Conservation (phyloP, 2,888 invertebrate genomes). For the Archips xylosteana region DNA sequence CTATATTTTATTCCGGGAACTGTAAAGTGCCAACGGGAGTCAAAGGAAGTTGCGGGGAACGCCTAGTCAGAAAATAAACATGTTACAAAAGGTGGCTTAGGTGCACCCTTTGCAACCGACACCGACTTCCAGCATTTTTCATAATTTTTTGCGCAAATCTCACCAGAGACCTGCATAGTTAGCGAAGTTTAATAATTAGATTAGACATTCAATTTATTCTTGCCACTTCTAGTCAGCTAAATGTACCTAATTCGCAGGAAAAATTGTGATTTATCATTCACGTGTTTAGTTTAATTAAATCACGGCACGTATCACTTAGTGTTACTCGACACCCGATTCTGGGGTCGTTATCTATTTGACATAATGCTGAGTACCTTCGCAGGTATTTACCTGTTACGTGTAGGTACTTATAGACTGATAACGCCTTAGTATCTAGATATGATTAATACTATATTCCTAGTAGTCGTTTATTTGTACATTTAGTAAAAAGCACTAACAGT, state of each 20-base stretch:
- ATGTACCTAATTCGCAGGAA: neutral
- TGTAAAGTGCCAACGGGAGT: too few relatives aligned
- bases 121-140: too few relatives aligned
- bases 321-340: slow-evolving; percentile 25
- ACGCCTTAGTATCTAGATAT: neutral
- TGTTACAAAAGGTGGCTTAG: too few relatives aligned
- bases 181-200: neutral
- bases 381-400: neutral
- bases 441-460: neutral
- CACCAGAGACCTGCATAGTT: neutral
- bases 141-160: neutral
- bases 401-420: neutral
- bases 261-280: slow-evolving; percentile 20
- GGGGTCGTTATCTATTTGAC: slow-evolving; percentile 37
- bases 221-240: slow-evolving; percentile 14
- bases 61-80: too few relatives aligned
- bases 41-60: too few relatives aligned
- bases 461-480: neutral
- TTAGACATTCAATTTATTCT: neutral
- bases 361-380: slow-evolving; percentile 27
- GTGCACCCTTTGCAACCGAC: neutral
- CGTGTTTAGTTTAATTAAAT: slow-evolving; percentile 33
- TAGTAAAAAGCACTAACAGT: neutral
- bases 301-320: slow-evolving; percentile 29
- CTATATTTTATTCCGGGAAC: too few relatives aligned